phyloP scores from a whole-genome alignment of 2,888 invertebrate species.

The Petrolisthes cinctipes region DNA sequence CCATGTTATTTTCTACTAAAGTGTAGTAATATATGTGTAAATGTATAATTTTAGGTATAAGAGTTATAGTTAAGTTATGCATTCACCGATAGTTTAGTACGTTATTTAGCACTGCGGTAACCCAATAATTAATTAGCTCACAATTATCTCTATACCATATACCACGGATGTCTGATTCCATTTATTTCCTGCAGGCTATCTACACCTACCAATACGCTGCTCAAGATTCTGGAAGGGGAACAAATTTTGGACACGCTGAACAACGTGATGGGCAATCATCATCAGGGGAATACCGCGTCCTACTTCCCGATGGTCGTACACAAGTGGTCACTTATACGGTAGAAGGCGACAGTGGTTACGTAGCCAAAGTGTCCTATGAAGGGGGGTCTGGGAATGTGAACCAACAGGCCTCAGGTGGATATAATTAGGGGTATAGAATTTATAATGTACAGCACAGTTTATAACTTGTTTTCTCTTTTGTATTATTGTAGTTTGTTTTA shows the following conservation, averaged over 20 bases:
- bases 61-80: no score
- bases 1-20: no score
- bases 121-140: no score
- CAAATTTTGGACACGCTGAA: not conserved
- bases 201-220: not conserved
- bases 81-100: no score
- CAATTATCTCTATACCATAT: no score
- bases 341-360: constrained; percentile 4
- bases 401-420: not conserved
- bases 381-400: not conserved
- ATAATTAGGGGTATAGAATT: not conserved
- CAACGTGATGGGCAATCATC: not conserved
- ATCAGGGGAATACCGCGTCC: constrained; percentile 8
- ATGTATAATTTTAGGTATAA: no score
- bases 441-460: not conserved
- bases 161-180: no score
- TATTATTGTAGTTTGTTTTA: no score
- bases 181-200: not conserved
- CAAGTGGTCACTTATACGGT: constrained; percentile 14
- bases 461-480: no score
- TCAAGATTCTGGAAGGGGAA: not conserved
- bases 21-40: no score
- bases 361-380: constrained; percentile 14
- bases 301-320: not conserved
- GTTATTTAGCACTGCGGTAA: no score